Conservation (phyloP, 64 coral and sea anemone genomes). For the Actinia tenebrosa region DNA sequence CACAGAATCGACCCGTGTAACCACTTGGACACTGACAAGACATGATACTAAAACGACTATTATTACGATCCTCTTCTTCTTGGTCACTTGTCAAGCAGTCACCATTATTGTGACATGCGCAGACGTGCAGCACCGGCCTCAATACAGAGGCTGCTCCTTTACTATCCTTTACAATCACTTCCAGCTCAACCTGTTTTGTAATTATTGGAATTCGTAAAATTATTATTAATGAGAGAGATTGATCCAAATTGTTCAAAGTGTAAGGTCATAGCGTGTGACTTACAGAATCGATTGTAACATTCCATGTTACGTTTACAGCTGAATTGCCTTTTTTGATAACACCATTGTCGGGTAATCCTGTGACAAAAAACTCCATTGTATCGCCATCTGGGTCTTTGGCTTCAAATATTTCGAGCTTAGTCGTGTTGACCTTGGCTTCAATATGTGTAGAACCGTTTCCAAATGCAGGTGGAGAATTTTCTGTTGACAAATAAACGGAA, state of each 20-base stretch:
- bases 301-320: background rate
- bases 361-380: background rate
- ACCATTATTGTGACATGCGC: constrained; percentile 27
- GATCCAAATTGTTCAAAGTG: no score
- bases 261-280: background rate
- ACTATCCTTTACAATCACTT: constrained; percentile 11
- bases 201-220: no score
- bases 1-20: constrained; percentile 40
- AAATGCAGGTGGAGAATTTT: background rate
- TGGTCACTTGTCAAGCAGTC: constrained; percentile 1
- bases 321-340: background rate
- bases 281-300: background rate
- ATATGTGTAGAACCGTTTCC: background rate
- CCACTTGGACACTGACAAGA: constrained; percentile 29
- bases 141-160: constrained; percentile 7
- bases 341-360: background rate
- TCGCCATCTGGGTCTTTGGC: constrained; percentile 1
- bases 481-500: background rate
- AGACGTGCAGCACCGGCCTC: constrained; percentile 4
- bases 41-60: constrained; percentile 4
- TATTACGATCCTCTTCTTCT: background rate
- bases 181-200: background rate
- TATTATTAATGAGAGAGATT: no score
- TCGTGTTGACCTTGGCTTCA: background rate
- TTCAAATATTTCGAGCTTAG: background rate